Conservation (phyloP, 2,888 invertebrate genomes). For the Onthophagus sagittarius region DNA sequence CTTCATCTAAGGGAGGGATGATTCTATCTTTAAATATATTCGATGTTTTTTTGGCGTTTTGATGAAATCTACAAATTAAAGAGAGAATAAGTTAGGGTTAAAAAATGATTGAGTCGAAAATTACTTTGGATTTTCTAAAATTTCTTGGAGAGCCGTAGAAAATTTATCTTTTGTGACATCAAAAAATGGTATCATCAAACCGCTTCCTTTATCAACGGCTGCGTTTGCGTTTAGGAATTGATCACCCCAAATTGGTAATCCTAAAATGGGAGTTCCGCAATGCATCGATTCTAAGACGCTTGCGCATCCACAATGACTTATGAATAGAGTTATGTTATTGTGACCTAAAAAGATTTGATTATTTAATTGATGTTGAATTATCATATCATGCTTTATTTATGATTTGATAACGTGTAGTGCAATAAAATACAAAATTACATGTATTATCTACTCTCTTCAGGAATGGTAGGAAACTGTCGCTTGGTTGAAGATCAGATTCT, state of each 20-base stretch:
- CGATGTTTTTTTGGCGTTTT: slow-evolving; percentile 20
- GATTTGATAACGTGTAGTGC: no score
- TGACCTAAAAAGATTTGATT: slow-evolving; percentile 41
- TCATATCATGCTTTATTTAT: no score
- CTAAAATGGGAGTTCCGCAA: slow-evolving; percentile 47
- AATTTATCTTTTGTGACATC: slow-evolving; percentile 35
- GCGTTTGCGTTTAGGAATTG: slow-evolving; percentile 53
- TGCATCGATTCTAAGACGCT: slow-evolving; percentile 50
- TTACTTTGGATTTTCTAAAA: slow-evolving; percentile 50
- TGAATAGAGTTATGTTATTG: slow-evolving; percentile 49
- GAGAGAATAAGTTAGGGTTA: neutral
- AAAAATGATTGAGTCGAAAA: slow-evolving; percentile 25
- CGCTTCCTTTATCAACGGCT: slow-evolving; percentile 53
- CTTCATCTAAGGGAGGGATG: slow-evolving; percentile 26
- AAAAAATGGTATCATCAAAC: slow-evolving; percentile 41
- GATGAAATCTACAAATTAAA: slow-evolving; percentile 16
- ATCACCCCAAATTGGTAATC: slow-evolving; percentile 44
- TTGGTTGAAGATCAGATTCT: no score
- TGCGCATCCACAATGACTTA: slow-evolving; percentile 54
- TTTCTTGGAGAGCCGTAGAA: slow-evolving; percentile 32
- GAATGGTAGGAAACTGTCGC: no score
- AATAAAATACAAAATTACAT: no score
- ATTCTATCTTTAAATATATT: slow-evolving; percentile 25
- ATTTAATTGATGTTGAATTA: neutral
- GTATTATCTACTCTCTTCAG: no score